Base-by-base conservation (phyloP, 2,113 vertebrate genomes). In the Urocynchramus pylzowi region DNA sequence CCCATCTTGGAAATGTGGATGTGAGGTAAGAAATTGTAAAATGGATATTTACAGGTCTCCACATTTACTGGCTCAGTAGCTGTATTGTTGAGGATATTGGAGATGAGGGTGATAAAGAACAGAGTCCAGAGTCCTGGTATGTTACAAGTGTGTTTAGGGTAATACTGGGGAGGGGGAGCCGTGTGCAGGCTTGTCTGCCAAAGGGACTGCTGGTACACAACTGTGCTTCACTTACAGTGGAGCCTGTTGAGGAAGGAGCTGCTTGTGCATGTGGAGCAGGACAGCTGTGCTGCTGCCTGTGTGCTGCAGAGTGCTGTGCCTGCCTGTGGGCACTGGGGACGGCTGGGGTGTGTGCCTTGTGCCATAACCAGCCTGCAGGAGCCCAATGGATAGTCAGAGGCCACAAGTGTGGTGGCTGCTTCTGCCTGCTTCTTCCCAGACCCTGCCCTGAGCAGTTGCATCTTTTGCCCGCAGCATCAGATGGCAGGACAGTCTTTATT, bases 261-360 rank as follows among this genome's bases (percentile, higher is more conserved):
- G 47, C 3, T 9, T 8, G 42, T 54, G 52, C 54, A 4, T 10
- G 39, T 68, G 60, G 75, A 90, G 65, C 50, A 60, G 41, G 56
- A 54, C 7, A 56, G 69, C 41, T 64, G 54, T 3, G 3, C 71
- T 59, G 56, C 57, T 59, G 31, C 53, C 75, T 22, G 23, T 5
- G 3, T 44, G 70, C 67, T 82, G 61, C 74, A 90, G 56, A 85
- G 52, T 24, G 16, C 81, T 61, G 57, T 71, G 54, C 76, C 73
- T 56, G 63, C 63, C 52, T 13, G 9, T 17, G 22, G 75, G 65
- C 69, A 54, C 60, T 2, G 5, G 45, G 52, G 39, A 16, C 0
- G 0, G 10, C 53, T 33, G 1, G 2, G 41, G 41, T 45, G 23
- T 9, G 0, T 4, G 45, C 18, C 37, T 16, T 39, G 37, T 64